Base-by-base conservation (phyloP, 2,888 invertebrate genomes). In the Piscicola geometra region DNA sequence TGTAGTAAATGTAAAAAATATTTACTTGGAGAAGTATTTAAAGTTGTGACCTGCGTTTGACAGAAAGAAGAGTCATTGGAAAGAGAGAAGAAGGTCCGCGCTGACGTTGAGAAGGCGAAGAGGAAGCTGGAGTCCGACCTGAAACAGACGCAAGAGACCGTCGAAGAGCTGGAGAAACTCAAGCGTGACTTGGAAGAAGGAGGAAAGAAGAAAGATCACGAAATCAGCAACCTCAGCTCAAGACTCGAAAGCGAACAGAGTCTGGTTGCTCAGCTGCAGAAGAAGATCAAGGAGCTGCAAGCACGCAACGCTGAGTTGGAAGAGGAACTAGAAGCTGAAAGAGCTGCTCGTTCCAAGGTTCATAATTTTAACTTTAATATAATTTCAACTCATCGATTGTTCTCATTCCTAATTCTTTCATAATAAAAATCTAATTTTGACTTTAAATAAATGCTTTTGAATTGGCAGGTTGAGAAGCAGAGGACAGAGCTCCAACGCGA, bases 241-340 rank as follows among this genome's bases (percentile, higher is more conserved):
- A 96, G 96, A 88, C 90, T 99, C 82, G 99, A 99, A 88, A 98
- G 99, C 87, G 99, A 99, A 88, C 97, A 98, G 88, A 93, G 93
- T 81, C 90, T 95, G 83, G 96, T 99, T 84, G 92, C 94, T 88
- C 96, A 96, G 83, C 90, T 93, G 84, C 95, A 97, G 89, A 96
- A 96, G 88, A 98, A 98, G 89, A 95, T 99, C 90, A 99, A 99
- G 90, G 98, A 99, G 89, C 90, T 97, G 85, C 95, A 95, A 86
- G 93, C 86, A 91, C 83, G 98, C 86, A 97, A 99, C 87, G 98
- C 98, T 86, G 99, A 99, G 88, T 90, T 99, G 85, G 98, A 99
- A 87, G 99, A 99, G 86, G 99, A 99, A 88, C 92, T 99, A 82
- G 99, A 99, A 87, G 94, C 97, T 82, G 99, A 99, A 88, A 91